These are phyloP conservation scores for Patagioenas fasciata DNA, from an alignment of 2,113 vertebrate genomes.

Conservation along the genomic window DNA sequence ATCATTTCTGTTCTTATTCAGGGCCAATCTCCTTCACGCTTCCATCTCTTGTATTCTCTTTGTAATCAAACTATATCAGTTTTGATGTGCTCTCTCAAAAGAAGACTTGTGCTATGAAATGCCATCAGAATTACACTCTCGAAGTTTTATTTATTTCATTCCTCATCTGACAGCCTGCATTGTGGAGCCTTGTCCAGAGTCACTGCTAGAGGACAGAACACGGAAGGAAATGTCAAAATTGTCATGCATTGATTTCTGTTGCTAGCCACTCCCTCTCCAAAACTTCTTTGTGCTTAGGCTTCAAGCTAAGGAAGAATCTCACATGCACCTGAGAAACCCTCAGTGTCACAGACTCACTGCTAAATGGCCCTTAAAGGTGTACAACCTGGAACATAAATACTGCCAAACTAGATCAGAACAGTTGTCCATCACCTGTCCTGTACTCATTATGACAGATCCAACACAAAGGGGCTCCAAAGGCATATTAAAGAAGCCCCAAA, in stretches of 20 bases:
- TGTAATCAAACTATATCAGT: neutral
- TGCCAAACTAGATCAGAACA: slow-evolving; percentile 1
- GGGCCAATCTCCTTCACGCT: neutral
- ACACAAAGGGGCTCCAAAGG: neutral
- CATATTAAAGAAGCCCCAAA: neutral
- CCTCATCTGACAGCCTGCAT: neutral
- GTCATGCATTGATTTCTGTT: neutral
- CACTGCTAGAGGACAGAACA: neutral
- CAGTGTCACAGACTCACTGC: neutral
- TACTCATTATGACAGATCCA: neutral
- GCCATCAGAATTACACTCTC: neutral
- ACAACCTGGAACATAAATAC: neutral
- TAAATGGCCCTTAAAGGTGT: neutral
- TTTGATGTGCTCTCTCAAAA: neutral
- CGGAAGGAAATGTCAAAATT: neutral
- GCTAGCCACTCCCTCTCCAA: neutral
- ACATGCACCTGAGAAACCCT: neutral
- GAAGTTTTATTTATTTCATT: neutral
- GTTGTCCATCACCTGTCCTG: neutral
- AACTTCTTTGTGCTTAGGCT: neutral
- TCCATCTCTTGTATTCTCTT: neutral
- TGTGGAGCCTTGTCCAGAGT: neutral
- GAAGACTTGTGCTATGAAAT: neutral
- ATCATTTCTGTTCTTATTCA: neutral
- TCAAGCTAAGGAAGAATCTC: neutral